Conservation (phyloP, 2,888 invertebrate genomes). For the Zaprionus bogoriensis region DNA sequence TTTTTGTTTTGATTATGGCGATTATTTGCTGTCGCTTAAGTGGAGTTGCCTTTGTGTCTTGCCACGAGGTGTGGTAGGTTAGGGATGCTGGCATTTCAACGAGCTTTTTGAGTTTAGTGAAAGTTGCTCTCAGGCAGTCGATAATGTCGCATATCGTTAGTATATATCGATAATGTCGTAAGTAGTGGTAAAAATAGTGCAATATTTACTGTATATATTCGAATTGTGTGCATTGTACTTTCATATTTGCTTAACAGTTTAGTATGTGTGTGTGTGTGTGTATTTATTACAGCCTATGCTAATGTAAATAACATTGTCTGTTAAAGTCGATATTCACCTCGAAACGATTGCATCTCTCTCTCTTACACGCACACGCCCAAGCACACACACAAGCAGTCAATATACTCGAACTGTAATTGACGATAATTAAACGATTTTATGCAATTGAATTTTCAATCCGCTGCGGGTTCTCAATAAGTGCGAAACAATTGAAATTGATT, state of each 20-base stretch:
- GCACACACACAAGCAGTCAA: neutral
- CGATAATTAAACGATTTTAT: constrained; percentile 66
- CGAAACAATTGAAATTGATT: constrained; percentile 71
- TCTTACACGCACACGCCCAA: neutral
- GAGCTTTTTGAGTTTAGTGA: constrained; percentile 26
- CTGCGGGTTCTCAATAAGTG: constrained; percentile 42
- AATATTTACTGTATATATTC: no score
- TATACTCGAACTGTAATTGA: constrained; percentile 52
- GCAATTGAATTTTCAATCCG: constrained; percentile 67
- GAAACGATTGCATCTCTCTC: neutral
- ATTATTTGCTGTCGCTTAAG: constrained; percentile 56
- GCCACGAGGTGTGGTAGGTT: constrained; percentile 67
- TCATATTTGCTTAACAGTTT: neutral
- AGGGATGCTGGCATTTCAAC: constrained; percentile 33
- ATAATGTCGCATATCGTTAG: no score
- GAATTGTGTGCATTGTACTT: no score
- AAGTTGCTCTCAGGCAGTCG: constrained; percentile 38
- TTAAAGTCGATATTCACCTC: neutral
- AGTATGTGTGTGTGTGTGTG: neutral
- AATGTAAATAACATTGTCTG: neutral
- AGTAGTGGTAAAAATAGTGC: no score
- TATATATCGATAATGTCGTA: no score
- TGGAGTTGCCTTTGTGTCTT: constrained; percentile 42
- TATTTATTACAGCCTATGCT: neutral
- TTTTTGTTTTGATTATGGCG: constrained; percentile 75